phyloP scores from a whole-genome alignment of 2,113 vertebrate species.

The Xerus inauris region DNA sequence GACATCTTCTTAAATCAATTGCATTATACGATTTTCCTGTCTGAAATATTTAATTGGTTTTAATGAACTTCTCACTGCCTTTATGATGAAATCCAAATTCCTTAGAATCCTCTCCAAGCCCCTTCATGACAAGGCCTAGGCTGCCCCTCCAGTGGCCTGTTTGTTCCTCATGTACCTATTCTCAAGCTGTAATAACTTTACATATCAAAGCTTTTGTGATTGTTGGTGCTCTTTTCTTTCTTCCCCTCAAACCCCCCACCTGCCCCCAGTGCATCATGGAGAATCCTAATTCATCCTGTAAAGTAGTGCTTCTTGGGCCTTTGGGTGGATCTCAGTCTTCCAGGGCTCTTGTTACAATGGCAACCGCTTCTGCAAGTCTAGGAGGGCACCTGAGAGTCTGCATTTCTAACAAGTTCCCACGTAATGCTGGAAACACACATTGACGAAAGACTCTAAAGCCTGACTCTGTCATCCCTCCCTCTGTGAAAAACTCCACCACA shows the following conservation, averaged over 20 bases:
- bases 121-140: not conserved
- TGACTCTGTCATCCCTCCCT: not conserved
- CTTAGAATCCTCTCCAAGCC: not conserved
- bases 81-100: constrained; percentile 46
- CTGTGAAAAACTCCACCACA: not conserved
- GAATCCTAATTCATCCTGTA: not conserved
- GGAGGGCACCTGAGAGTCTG: not conserved
- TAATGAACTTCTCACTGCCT: not conserved
- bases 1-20: not conserved
- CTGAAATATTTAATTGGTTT: constrained; percentile 29
- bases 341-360: not conserved
- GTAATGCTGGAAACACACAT: not conserved
- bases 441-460: not conserved
- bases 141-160: not conserved
- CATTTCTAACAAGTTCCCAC: not conserved
- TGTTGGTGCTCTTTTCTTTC: not conserved
- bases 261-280: not conserved
- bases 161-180: not conserved
- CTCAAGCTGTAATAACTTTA: too few species aligned
- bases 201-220: rapidly evolving
- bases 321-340: not conserved
- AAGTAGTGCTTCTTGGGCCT: not conserved
- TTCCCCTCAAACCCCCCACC: not conserved
- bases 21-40: not conserved
- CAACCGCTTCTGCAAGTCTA: not conserved